phyloP scores from a whole-genome alignment of 2,797 vertebrate species.

The Macroramphosus scolopax region DNA sequence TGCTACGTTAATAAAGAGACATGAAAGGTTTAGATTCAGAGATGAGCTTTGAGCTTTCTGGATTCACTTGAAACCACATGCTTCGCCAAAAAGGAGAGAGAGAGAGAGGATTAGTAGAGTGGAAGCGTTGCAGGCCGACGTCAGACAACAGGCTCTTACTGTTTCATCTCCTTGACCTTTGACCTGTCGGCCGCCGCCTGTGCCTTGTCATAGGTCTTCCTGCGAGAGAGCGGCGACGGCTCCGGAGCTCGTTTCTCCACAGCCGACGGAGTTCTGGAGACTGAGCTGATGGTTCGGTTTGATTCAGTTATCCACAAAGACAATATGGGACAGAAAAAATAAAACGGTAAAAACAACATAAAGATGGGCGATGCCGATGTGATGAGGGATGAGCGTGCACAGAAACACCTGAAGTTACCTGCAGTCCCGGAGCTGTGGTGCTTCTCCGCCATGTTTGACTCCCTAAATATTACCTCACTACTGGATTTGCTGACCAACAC shows the following conservation, averaged over 20 bases:
- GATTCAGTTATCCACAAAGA: constrained; percentile 52
- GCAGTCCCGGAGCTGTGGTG: constrained; percentile 40
- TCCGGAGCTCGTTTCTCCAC: constrained; percentile 87
- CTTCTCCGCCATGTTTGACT: constrained; percentile 31
- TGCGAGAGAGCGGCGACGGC: constrained; percentile 89
- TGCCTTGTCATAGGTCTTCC: constrained; percentile 90
- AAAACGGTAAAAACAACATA: constrained; percentile 37
- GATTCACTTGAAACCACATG: constrained; percentile 52
- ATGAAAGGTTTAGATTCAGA: constrained; percentile 43
- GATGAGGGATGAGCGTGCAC: constrained; percentile 41
- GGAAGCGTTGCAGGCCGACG: constrained; percentile 22
- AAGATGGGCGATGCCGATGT: too few species aligned
- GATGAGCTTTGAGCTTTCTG: constrained; percentile 31
- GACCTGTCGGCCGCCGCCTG: constrained; percentile 80
- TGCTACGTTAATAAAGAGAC: neutral
- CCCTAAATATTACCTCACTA: neutral
- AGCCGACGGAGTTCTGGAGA: constrained; percentile 79
- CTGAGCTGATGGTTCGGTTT: constrained; percentile 72
- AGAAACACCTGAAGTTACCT: constrained; percentile 64
- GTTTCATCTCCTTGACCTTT: constrained; percentile 92
- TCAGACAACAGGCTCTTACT: constrained; percentile 81
- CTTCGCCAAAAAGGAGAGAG: constrained; percentile 51
- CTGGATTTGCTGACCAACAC: constrained; percentile 9
- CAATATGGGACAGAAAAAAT: constrained; percentile 44
- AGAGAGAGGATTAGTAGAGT: constrained; percentile 50